phyloP scores from a whole-genome alignment of 2,797 vertebrate species.

The Parambassis ranga region DNA sequence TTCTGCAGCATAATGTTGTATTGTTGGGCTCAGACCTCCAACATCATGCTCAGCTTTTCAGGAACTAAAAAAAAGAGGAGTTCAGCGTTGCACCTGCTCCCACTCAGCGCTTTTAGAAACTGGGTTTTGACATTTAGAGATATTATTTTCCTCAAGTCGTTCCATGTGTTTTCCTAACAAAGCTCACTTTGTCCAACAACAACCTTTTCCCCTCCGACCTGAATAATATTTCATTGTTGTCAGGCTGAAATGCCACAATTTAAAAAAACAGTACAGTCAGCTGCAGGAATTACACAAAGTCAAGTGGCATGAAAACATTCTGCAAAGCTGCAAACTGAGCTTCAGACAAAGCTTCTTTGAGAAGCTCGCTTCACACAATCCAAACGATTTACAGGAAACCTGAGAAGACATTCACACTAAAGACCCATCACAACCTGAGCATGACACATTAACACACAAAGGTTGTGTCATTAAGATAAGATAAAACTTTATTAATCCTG shows the following conservation, averaged over 20 bases:
- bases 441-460: no score
- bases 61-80: conserved; percentile 25
- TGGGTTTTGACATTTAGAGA: conserved; percentile 36
- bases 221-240: background rate
- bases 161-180: conserved; percentile 45
- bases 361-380: no score
- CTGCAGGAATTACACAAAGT: background rate
- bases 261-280: background rate
- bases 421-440: no score
- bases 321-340: background rate
- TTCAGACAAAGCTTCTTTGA: background rate
- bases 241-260: background rate
- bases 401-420: no score
- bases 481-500: no score
- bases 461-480: no score
- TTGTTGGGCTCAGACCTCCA: conserved; percentile 41
- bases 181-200: conserved; percentile 25
- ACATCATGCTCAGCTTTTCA: conserved; percentile 35
- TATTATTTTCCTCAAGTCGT: conserved; percentile 31
- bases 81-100: conserved; percentile 42
- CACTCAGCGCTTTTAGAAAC: conserved; percentile 32
- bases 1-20: conserved; percentile 38
- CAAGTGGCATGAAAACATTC: background rate
- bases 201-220: background rate
- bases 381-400: no score